Conservation (phyloP, 2,113 vertebrate species). For the Crotalus helleri region DNA sequence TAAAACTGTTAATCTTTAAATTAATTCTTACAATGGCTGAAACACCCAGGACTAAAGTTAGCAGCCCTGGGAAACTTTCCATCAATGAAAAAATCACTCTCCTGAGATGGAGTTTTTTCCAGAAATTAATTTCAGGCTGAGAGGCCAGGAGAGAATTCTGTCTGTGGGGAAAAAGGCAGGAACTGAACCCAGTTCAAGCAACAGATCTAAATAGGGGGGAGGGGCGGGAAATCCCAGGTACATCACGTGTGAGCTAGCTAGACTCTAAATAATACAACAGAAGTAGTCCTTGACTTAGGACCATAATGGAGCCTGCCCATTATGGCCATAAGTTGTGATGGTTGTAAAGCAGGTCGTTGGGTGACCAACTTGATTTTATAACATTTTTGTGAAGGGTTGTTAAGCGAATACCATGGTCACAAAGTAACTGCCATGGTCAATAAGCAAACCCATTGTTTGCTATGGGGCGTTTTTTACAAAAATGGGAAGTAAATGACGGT, state of each 20-base stretch:
- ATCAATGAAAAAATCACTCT: background rate
- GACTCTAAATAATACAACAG: background rate
- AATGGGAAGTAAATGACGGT: background rate
- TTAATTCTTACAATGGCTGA: background rate
- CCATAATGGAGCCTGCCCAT: background rate
- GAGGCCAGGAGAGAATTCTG: background rate
- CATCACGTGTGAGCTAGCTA: background rate
- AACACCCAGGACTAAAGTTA: background rate
- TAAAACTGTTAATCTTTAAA: background rate
- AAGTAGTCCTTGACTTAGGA: background rate
- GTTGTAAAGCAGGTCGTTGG: background rate
- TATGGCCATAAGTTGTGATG: background rate
- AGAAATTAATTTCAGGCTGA: background rate
- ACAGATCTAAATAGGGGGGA: background rate
- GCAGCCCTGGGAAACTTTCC: background rate
- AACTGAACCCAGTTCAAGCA: background rate
- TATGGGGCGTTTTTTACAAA: background rate
- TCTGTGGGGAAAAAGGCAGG: background rate
- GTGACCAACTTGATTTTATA: background rate
- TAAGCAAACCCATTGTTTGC: background rate
- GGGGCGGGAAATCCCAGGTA: background rate
- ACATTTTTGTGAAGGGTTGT: background rate
- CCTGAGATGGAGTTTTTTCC: fast-evolving
- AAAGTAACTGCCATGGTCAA: background rate
- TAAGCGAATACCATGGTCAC: background rate